These are phyloP conservation scores for Natator depressus DNA, from an alignment of 2,113 vertebrate genomes.

Conservation along the genomic window DNA sequence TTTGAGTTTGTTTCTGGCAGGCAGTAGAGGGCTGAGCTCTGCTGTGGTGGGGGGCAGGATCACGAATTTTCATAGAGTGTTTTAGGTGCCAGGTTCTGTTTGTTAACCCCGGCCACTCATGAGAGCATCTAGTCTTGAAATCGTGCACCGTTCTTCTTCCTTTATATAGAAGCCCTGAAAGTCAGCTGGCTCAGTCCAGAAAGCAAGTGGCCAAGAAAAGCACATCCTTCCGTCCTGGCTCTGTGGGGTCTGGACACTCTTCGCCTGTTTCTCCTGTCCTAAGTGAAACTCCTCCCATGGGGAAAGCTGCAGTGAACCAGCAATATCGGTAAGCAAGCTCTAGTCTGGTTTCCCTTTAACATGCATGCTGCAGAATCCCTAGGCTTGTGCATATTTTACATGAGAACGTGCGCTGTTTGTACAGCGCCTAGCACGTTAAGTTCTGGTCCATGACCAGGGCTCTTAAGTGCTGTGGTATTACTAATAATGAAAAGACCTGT, in stretches of 20 bases:
- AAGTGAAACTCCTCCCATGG: constrained; percentile 1
- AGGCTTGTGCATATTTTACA: fast-evolving
- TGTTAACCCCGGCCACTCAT: fast-evolving
- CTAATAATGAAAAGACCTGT: background rate
- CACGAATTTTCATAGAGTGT: background rate
- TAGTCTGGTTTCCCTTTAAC: fast-evolving
- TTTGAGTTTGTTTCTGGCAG: fast-evolving
- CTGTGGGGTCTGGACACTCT: constrained; percentile 73
- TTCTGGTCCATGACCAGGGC: background rate
- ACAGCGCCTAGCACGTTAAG: background rate
- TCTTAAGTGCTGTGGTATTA: background rate
- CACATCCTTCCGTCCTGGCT: constrained; percentile 87
- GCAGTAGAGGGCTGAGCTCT: background rate
- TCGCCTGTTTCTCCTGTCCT: constrained; percentile 70
- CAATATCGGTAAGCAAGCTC: constrained; percentile 66
- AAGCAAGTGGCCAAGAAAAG: constrained; percentile 98
- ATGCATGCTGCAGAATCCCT: fast-evolving
- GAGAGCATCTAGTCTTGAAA: background rate
- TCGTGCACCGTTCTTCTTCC: background rate
- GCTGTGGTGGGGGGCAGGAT: fast-evolving
- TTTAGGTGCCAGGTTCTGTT: background rate
- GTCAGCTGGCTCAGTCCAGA: constrained; percentile 82
- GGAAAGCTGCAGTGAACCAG: constrained; percentile 40
- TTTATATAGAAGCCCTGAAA: constrained; percentile 76
- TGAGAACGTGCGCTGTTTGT: background rate